Evolutionary conservation across 2,797 vertebrate species (phyloP).

Genomic region (Typhlichthys eigenmanni): DNA sequence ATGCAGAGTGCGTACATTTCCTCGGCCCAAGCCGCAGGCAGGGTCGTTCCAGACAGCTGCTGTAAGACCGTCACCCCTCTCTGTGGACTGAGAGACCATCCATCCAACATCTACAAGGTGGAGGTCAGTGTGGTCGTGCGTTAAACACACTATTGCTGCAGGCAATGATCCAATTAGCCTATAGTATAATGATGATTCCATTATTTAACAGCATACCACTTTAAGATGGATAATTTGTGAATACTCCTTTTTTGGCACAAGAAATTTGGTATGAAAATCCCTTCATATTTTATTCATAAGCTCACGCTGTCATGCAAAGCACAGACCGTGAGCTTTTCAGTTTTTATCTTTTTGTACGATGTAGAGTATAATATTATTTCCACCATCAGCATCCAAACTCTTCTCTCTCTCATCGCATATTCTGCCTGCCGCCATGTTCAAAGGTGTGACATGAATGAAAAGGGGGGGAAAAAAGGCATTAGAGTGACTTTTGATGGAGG

Average conservation of each 20-base stretch:
- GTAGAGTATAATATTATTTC: slow-evolving; percentile 1
- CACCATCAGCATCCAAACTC: slow-evolving; percentile 8
- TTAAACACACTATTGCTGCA: not conserved
- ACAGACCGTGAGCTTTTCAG: slow-evolving; percentile 30
- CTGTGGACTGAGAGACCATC: slow-evolving; percentile 84
- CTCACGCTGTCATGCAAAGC: not conserved
- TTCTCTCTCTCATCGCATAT: not conserved
- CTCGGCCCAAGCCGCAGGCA: slow-evolving; percentile 56
- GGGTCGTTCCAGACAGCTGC: slow-evolving; percentile 88
- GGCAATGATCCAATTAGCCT: no score
- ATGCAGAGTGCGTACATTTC: slow-evolving; percentile 72
- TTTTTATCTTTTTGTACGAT: slow-evolving; percentile 19
- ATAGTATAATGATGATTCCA: no score
- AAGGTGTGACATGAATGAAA: not conserved
- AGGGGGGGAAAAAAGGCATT: not conserved
- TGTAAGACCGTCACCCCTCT: slow-evolving; percentile 81
- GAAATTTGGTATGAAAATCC: no score
- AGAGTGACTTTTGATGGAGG: not conserved
- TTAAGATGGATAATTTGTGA: no score
- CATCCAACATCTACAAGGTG: slow-evolving; percentile 90
- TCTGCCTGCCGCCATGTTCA: slow-evolving; percentile 4
- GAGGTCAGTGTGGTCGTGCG: slow-evolving; percentile 73
- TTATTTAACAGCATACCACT: no score
- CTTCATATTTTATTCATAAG: not conserved
- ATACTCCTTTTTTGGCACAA: no score